Conservation (phyloP, 1,140 invertebrate genomes). For the Calephelis virginiensis region DNA sequence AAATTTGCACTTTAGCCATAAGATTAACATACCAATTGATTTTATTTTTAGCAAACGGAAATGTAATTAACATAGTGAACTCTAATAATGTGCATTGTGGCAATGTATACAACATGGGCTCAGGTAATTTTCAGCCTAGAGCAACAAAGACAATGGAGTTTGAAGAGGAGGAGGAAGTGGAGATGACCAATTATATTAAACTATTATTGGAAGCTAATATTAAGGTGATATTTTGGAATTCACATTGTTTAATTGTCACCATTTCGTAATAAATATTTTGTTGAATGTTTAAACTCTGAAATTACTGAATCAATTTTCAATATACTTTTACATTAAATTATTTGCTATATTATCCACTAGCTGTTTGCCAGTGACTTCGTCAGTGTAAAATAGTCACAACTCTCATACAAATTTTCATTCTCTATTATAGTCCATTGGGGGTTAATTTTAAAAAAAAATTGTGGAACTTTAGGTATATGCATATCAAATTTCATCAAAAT, state of each 20-base stretch:
- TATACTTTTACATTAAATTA: too few relatives aligned
- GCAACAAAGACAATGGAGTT: slow-evolving; percentile 28
- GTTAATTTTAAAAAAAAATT: too few relatives aligned
- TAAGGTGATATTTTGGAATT: slow-evolving; percentile 38
- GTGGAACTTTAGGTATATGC: too few relatives aligned
- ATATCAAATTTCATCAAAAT: too few relatives aligned
- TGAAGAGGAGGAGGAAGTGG: slow-evolving; percentile 42
- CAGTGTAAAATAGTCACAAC: too few relatives aligned
- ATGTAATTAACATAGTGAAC: slow-evolving; percentile 72
- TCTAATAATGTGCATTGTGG: slow-evolving; percentile 59
- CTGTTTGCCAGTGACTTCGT: too few relatives aligned
- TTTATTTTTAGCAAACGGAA: slow-evolving; percentile 34
- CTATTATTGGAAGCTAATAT: slow-evolving; percentile 55
- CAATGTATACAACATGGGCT: slow-evolving; percentile 63
- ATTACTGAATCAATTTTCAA: too few relatives aligned
- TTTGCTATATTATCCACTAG: too few relatives aligned
- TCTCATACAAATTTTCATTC: too few relatives aligned
- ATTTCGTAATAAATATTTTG: neutral
- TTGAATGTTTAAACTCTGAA: neutral
- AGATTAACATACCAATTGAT: neutral
- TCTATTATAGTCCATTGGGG: too few relatives aligned
- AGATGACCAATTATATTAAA: slow-evolving; percentile 60
- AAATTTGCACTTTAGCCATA: too few relatives aligned
- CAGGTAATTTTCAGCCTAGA: slow-evolving; percentile 32
- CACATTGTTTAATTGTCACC: neutral